These are phyloP conservation scores for Micromys minutus DNA, from an alignment of 2,113 vertebrate species.

Conservation along the genomic window DNA sequence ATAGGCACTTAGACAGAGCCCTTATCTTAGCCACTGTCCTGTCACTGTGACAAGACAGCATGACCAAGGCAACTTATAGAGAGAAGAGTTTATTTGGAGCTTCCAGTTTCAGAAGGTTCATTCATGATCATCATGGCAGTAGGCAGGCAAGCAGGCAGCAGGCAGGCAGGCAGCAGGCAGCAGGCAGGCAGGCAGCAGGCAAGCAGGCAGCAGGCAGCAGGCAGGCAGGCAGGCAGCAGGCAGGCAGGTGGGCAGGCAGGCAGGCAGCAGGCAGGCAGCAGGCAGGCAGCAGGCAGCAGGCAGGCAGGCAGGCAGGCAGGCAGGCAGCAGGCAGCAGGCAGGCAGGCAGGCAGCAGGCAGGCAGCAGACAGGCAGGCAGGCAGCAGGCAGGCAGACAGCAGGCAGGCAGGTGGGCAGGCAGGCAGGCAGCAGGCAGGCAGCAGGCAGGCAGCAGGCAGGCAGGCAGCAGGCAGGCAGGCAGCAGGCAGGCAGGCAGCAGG, in stretches of 20 bases:
- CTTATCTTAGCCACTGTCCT: not conserved
- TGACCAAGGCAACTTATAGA: not conserved
- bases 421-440: not conserved
- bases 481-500: not conserved
- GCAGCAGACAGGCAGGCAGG: not conserved
- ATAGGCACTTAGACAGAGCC: not conserved
- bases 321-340: not conserved
- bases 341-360: no score
- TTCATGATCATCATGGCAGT: not conserved
- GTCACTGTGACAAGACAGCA: not conserved
- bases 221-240: not conserved
- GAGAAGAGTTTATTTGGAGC: not conserved
- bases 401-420: not conserved
- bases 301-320: no score
- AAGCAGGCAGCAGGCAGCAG: not conserved
- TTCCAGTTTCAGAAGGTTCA: not conserved
- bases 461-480: not conserved
- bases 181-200: not conserved
- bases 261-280: no score
- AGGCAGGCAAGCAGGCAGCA: not conserved
- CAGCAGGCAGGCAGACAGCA: not conserved
- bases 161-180: not conserved
- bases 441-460: not conserved
- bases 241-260: no score
- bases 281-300: not conserved